phyloP scores from a whole-genome alignment of 2,797 vertebrate genomes.

The Periparus ater region DNA sequence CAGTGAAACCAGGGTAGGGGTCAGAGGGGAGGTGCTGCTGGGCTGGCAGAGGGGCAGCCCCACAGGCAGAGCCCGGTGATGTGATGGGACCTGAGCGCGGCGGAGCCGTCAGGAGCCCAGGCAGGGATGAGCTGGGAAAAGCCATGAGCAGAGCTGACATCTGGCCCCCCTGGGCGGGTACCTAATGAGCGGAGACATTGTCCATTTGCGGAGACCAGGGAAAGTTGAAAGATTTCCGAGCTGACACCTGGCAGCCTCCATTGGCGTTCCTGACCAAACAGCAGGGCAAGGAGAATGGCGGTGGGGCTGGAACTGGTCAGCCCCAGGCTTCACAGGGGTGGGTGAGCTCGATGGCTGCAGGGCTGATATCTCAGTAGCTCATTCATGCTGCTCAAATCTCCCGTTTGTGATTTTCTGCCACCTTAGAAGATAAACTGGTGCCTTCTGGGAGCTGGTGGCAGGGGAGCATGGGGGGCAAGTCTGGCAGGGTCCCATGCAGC shows the following conservation, averaged over 20 bases:
- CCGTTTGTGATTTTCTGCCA: not conserved
- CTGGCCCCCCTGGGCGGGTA: conserved; percentile 14
- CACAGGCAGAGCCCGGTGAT: not conserved
- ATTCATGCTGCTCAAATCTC: fast-evolving
- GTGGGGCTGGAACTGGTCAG: fast-evolving
- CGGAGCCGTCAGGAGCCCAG: not conserved
- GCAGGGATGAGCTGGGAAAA: conserved; percentile 35
- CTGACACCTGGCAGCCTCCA: conserved; percentile 29
- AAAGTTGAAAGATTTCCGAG: conserved; percentile 20
- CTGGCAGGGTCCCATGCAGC: fast-evolving
- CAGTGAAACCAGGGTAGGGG: fast-evolving
- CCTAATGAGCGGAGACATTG: conserved; percentile 46
- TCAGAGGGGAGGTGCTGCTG: fast-evolving
- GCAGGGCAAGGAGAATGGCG: not conserved
- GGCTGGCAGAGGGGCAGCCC: not conserved
- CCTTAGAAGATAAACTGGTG: fast-evolving
- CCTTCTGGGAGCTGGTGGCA: not conserved
- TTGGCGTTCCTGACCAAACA: not conserved
- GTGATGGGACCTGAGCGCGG: conserved; percentile 7
- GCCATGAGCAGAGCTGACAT: conserved; percentile 43
- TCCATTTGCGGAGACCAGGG: conserved; percentile 24
- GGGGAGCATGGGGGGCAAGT: too few species aligned
- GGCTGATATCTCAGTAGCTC: not conserved
- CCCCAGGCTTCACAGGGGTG: not conserved
- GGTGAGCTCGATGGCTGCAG: not conserved